Conservation (phyloP, 2,113 vertebrate species). For the Leucosticte australis region DNA sequence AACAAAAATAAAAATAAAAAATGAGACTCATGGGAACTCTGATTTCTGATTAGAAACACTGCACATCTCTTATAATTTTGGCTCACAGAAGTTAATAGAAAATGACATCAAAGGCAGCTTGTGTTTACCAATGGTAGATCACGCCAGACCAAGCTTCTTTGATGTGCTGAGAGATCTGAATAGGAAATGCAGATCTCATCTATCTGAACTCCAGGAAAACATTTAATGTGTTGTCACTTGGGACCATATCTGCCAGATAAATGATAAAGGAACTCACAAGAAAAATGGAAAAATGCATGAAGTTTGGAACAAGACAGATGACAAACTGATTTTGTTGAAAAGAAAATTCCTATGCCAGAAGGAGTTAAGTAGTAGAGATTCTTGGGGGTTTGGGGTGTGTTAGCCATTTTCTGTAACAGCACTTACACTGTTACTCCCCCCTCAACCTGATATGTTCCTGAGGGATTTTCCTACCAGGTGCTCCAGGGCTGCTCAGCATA, state of each 20-base stretch:
- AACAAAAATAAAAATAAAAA: conserved; percentile 22
- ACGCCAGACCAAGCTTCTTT: conserved; percentile 27
- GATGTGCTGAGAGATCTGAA: conserved; percentile 24
- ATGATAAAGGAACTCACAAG: background rate
- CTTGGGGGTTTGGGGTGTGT: background rate
- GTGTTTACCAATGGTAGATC: conserved; percentile 27
- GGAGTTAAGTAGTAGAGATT: background rate
- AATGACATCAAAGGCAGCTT: conserved; percentile 48
- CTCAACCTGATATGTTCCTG: rapidly evolving
- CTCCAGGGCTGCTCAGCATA: background rate
- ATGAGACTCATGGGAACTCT: background rate
- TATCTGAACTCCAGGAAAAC: conserved; percentile 1
- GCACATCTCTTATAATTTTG: background rate
- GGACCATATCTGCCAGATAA: background rate
- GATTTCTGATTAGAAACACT: conserved; percentile 10
- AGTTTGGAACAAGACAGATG: background rate
- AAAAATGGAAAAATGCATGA: background rate
- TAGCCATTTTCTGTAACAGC: background rate
- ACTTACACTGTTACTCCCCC: background rate
- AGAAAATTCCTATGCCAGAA: background rate
- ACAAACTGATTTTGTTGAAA: background rate
- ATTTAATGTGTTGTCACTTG: background rate
- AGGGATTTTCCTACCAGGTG: background rate
- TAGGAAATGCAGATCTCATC: conserved; percentile 39
- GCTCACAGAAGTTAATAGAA: conserved; percentile 23